Conservation (phyloP, 2,888 invertebrate species). For the Acholoe squamosa region DNA sequence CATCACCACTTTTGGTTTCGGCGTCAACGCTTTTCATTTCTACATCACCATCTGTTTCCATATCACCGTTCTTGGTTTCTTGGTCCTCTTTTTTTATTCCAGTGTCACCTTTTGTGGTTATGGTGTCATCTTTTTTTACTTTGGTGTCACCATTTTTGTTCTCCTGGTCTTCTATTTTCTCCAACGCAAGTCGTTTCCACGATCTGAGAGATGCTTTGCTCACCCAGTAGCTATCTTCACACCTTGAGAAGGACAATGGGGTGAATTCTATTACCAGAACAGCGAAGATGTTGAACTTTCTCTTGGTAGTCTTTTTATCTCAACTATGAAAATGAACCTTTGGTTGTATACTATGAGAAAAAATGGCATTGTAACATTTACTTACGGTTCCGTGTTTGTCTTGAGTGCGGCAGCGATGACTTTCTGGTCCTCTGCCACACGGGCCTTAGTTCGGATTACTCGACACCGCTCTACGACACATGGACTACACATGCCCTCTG, state of each 20-base stretch:
- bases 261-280: no score
- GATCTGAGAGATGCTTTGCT: constrained; percentile 85
- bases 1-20: not conserved
- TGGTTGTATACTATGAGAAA: no score
- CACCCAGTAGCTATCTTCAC: constrained; percentile 83
- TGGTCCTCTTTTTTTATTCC: not conserved
- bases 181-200: constrained; percentile 84
- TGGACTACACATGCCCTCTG: constrained; percentile 78
- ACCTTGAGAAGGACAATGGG: not conserved
- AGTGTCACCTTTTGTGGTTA: not conserved
- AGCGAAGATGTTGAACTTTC: no score
- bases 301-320: no score
- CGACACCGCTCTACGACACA: constrained; percentile 85
- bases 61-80: not conserved
- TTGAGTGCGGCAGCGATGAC: constrained; percentile 77
- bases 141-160: not conserved
- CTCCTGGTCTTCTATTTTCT: constrained; percentile 62
- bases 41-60: no score
- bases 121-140: not conserved
- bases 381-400: constrained; percentile 49
- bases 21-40: not conserved
- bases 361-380: no score
- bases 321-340: no score
- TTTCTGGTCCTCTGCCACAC: constrained; percentile 85
- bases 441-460: constrained; percentile 83